A percentile compares a stretch with the other conserved stretches of the same genome.
phyloP scores from a whole-genome alignment of 2,113 vertebrate genomes.

The Pangasianodon hypophthalmus region DNA sequence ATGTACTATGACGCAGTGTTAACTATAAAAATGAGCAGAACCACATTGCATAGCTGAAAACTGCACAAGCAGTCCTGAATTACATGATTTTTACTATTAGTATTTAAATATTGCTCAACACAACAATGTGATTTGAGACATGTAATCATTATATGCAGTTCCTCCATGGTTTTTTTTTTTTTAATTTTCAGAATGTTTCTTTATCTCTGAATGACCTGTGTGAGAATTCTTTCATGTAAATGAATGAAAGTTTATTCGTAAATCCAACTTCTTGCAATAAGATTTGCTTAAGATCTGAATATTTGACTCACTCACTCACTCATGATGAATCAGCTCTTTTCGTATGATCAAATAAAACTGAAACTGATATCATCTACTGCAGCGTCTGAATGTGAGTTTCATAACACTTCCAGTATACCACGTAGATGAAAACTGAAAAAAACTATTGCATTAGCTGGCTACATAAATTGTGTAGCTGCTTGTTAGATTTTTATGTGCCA shows the following conservation, averaged over 20 bases:
- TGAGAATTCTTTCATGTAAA: not conserved
- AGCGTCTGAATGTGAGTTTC: not conserved
- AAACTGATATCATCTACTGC: not conserved
- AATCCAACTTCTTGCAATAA: not conserved
- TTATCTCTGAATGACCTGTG: not conserved
- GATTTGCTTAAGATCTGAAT: not conserved
- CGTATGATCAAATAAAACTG: slow-evolving; percentile 14
- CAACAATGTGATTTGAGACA: not conserved
- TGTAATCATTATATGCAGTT: not conserved
- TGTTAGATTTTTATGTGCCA: not conserved
- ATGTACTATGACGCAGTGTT: not conserved
- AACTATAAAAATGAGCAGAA: not conserved
- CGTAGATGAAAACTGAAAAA: not conserved
- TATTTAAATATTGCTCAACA: not conserved
- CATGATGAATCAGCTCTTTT: slow-evolving; percentile 24
- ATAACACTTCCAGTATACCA: not conserved
- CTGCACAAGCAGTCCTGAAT: not conserved
- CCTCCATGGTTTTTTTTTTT: not conserved
- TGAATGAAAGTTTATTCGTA: slow-evolving; percentile 9
- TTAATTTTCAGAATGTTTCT: not conserved
- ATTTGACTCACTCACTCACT: slow-evolving; percentile 25
- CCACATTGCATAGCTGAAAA: not conserved
- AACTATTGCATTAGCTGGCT: not conserved
- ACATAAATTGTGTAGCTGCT: not conserved
- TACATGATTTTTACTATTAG: not conserved